Percentiles rank a stretch among this genome's conserved stretches.
Evolutionary conservation across 37 sponge, comb jelly and placozoan species (phyloP).

Genomic region (Aplysina aerophoba): DNA sequence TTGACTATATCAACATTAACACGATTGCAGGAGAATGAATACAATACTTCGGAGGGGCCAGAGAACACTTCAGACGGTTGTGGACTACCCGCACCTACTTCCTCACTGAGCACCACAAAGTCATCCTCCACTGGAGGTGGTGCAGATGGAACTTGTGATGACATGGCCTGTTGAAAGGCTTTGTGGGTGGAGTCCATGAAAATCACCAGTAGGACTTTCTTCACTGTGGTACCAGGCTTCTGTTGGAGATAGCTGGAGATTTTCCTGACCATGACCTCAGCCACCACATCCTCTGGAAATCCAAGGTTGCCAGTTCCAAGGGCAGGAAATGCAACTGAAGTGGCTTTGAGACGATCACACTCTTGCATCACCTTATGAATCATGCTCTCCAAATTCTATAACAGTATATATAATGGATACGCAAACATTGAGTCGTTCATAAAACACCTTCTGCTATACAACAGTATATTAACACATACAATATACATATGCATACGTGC

Average conservation of each 20-base stretch:
- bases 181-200: background rate
- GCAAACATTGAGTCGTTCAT: too few species aligned
- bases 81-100: too few species aligned
- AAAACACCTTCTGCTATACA: too few species aligned
- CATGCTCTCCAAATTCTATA: background rate
- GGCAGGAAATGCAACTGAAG: slow-evolving; percentile 36
- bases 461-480: too few species aligned
- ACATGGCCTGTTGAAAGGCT: background rate
- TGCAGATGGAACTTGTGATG: too few species aligned
- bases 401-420: background rate
- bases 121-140: too few species aligned
- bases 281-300: slow-evolving; percentile 15
- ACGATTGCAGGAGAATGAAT: background rate
- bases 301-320: slow-evolving; percentile 29
- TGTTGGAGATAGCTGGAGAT: background rate
- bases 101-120: too few species aligned
- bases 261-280: slow-evolving; percentile 11
- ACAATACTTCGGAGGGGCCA: background rate
- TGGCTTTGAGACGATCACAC: slow-evolving; percentile 25
- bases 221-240: slow-evolving; percentile 2
- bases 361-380: slow-evolving; percentile 16
- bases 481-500: too few species aligned
- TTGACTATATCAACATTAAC: slow-evolving; percentile 18
- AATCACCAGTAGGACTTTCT: slow-evolving; percentile 20
- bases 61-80: background rate